phyloP scores from a whole-genome alignment of 1,140 invertebrate genomes.

The Drosophila sucinea region DNA sequence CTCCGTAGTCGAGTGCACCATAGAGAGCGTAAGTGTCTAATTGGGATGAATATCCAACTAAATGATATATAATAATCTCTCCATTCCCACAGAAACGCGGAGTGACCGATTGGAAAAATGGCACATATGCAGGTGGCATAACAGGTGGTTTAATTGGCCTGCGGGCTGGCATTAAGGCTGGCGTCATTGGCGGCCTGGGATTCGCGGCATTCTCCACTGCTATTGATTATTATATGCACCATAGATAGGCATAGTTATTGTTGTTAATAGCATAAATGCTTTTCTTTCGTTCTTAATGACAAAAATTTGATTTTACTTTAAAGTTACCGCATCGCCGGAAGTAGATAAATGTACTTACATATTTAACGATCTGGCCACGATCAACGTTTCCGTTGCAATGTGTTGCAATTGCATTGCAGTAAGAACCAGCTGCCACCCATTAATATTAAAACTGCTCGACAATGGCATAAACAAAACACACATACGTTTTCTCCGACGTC shows the following conservation, averaged over 20 bases:
- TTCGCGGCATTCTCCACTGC: constrained; percentile 98
- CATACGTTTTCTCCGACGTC: constrained; percentile 31
- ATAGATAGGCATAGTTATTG: constrained; percentile 55
- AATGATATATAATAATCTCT: constrained; percentile 11
- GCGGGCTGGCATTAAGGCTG: constrained; percentile 96
- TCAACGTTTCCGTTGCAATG: constrained; percentile 32
- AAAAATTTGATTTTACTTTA: constrained; percentile 25
- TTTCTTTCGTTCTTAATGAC: constrained; percentile 63
- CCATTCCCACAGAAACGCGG: constrained; percentile 89
- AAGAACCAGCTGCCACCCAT: constrained; percentile 61
- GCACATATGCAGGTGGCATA: constrained; percentile 95
- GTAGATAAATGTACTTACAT: constrained; percentile 7
- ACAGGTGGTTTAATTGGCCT: constrained; percentile 98
- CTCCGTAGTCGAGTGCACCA: constrained; percentile 95
- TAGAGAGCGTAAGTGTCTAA: constrained; percentile 89
- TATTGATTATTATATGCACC: constrained; percentile 96
- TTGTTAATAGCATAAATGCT: constrained; percentile 44
- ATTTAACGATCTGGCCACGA: constrained; percentile 45
- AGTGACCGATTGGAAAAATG: constrained; percentile 98
- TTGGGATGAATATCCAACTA: not conserved
- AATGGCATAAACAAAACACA: constrained; percentile 54
- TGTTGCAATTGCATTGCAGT: constrained; percentile 21
- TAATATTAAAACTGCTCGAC: constrained; percentile 55
- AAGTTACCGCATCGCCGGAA: constrained; percentile 38
- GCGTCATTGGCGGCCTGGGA: constrained; percentile 94